Evolutionary conservation across 2,113 vertebrate genomes (phyloP), one percentile per base, ranked within the genome.

Genomic region (Edolisoma coerulescens): DNA sequence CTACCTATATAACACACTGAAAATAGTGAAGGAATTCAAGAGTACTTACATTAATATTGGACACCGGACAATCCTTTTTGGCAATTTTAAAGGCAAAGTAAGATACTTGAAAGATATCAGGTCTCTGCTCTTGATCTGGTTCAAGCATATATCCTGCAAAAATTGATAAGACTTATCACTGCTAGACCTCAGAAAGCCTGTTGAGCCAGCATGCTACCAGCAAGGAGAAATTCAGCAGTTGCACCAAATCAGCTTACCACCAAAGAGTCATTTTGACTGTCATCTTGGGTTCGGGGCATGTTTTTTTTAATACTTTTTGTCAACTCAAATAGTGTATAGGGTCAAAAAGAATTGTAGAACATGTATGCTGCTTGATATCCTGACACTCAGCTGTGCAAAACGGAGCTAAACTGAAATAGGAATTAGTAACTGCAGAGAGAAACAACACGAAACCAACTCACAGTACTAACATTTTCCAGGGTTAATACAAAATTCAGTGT

Each of bases 91-190:
- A 99, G 97, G 99, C 99, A 98, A 99, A 99, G 97, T 98, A 98
- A 93, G 99, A 99, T 63, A 99, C 99, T 92, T 99, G 99, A 97
- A 99, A 99, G 96, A 99, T 99, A 97, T 99, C 99, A 44, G 99
- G 99, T 97, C 99, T 99, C 94, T 88, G 97, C 44, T 99, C 99
- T 94, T 98, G 98, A 96, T 99, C 99, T 49, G 99, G 99, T 96
- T 99, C 99, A 68, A 99, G 99, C 99, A 99, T 99, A 53, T 99
- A 99, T 87, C 99, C 99, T 99, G 89, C 23, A 96, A 95, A 91
- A 97, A 94, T 8, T 3, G 28, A 0, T 7, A 80, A 80, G 7
- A 61, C 2, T 45, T 57, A 91, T 18, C 17, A n/a, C 16, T 24
- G 15, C 12, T n/a, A 33, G 22, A 33, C 42, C 49, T 41, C 35